Percentiles rank a stretch among this genome's conserved stretches.
phyloP scores from a whole-genome alignment of 1,140 invertebrate species.

The Aphelinus atriplicis region DNA sequence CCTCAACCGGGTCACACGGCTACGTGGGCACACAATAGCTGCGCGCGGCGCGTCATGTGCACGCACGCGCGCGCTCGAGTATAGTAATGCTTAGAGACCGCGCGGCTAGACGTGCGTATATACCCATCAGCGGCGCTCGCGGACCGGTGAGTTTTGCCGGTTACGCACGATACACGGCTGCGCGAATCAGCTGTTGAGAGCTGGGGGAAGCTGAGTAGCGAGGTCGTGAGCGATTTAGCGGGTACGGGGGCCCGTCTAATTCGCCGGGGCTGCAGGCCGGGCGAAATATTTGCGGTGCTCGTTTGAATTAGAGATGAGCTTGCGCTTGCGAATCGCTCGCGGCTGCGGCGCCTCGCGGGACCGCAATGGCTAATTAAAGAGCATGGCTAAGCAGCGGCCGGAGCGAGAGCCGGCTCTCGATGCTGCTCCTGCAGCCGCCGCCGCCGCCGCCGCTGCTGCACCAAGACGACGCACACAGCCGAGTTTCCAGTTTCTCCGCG shows the following conservation, averaged over 20 bases:
- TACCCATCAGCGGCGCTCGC: neutral
- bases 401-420: neutral
- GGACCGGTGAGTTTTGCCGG: neutral
- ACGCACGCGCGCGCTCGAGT: neutral
- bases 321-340: conserved; percentile 2
- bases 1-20: too few species aligned
- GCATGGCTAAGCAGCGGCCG: conserved; percentile 39
- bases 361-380: conserved; percentile 50
- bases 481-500: too few species aligned
- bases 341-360: conserved; percentile 7
- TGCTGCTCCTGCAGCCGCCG: neutral
- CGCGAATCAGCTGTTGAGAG: neutral
- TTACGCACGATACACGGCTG: neutral
- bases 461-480: neutral
- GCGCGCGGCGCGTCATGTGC: too few species aligned
- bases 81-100: too few species aligned
- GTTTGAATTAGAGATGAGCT: conserved; percentile 11
- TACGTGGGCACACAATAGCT: too few species aligned
- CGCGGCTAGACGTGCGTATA: neutral
- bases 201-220: too few species aligned
- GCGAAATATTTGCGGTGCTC: conserved; percentile 13
- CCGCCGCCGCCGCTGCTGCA: neutral
- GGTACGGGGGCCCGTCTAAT: too few species aligned
- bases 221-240: too few species aligned
- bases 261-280: too few species aligned